Conservation (phyloP, 2,113 vertebrate species). For the Callospermophilus lateralis region DNA sequence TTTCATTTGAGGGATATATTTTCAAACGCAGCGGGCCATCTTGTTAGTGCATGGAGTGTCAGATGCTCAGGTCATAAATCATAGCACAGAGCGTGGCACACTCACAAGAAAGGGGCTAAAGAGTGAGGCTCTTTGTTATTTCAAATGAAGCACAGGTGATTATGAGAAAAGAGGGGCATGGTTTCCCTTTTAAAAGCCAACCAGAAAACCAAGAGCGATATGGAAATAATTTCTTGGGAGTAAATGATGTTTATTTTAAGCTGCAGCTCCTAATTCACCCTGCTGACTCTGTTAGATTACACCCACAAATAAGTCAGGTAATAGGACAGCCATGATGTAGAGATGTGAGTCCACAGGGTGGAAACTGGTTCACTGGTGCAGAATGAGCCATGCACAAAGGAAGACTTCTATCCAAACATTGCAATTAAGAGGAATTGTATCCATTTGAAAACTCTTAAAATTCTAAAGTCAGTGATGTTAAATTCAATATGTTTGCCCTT, state of each 20-base stretch:
- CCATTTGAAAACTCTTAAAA: slow-evolving; percentile 41
- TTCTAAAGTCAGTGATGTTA: neutral
- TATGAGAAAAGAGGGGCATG: slow-evolving; percentile 57
- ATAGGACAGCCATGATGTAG: slow-evolving; percentile 76
- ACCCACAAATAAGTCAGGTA: slow-evolving; percentile 78
- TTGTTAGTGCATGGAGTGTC: slow-evolving; percentile 76
- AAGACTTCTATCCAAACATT: slow-evolving; percentile 67
- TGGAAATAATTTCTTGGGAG: slow-evolving; percentile 85
- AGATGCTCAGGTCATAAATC: slow-evolving; percentile 84
- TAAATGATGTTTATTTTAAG: slow-evolving; percentile 85
- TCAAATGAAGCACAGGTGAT: slow-evolving; percentile 83
- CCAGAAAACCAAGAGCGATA: slow-evolving; percentile 79
- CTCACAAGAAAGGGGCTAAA: slow-evolving; percentile 77
- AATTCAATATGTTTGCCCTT: slow-evolving; percentile 8
- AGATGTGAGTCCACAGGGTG: slow-evolving; percentile 43
- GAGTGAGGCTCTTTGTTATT: slow-evolving; percentile 65
- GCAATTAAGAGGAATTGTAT: slow-evolving; percentile 25
- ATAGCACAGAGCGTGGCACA: slow-evolving; percentile 66
- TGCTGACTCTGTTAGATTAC: slow-evolving; percentile 73
- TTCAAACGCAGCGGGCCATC: slow-evolving; percentile 73
- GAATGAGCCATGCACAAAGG: neutral
- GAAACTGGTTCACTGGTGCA: slow-evolving; percentile 68
- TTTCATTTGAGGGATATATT: slow-evolving; percentile 80
- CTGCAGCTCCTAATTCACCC: slow-evolving; percentile 80
- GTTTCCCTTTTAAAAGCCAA: slow-evolving; percentile 62